These are phyloP conservation scores for Takifugu rubripes DNA, from an alignment of 2,797 vertebrate genomes.

Conservation along the genomic window DNA sequence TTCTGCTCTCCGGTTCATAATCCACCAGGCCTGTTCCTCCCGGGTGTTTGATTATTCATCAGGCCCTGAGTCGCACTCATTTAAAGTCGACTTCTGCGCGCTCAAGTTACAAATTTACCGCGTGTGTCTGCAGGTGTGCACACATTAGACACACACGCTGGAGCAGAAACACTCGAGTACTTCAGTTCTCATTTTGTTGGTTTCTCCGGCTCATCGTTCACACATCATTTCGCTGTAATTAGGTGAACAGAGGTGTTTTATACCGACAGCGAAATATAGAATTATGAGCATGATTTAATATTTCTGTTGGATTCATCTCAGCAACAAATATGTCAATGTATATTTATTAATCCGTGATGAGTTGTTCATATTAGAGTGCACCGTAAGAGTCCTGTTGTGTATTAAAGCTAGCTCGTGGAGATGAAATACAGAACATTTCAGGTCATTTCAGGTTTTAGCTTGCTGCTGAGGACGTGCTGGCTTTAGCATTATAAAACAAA, in stretches of 20 bases:
- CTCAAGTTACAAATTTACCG: conserved; percentile 22
- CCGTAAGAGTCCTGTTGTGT: no score
- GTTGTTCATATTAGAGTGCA: no score
- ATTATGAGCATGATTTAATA: no score
- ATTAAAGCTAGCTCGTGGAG: no score
- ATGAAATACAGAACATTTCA: no score
- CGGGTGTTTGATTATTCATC: conserved; percentile 34
- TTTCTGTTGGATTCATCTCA: no score
- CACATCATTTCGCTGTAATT: not conserved
- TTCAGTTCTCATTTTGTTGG: conserved; percentile 2
- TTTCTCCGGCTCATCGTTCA: conserved; percentile 18
- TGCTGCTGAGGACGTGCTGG: not conserved
- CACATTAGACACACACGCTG: conserved; percentile 6
- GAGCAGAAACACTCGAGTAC: conserved; percentile 3
- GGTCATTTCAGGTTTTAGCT: not conserved
- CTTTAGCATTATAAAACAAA: not conserved
- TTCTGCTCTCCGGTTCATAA: conserved; percentile 24
- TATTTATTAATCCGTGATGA: no score
- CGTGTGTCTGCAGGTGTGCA: not conserved
- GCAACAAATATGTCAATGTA: no score
- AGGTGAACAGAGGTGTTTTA: no score
- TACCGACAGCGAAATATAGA: no score
- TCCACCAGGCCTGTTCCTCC: conserved; percentile 15
- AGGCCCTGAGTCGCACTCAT: conserved; percentile 18
- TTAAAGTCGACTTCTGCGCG: not conserved